A percentile compares a stretch with the other conserved stretches of the same genome.
phyloP scores from a whole-genome alignment of 2,113 vertebrate genomes.

The Saguinus midas region DNA sequence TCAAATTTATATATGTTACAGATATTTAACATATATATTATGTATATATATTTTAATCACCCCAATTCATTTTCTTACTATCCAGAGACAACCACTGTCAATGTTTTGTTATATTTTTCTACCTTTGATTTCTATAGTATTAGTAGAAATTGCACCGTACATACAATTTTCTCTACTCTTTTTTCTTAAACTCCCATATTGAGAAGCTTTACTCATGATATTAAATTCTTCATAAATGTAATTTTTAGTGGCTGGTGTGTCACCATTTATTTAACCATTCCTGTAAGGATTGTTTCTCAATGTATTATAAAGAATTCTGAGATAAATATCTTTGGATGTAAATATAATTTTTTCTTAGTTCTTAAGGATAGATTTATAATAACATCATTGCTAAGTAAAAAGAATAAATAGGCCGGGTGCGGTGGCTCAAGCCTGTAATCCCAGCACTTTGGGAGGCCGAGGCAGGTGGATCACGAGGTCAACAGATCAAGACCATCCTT shows the following conservation, averaged over 20 bases:
- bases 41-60: not conserved
- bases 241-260: not conserved
- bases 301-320: constrained; percentile 29
- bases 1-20: not conserved
- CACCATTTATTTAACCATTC: not conserved
- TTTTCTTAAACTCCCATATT: not conserved
- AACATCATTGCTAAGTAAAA: not conserved
- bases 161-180: not conserved
- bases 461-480: too few relatives aligned
- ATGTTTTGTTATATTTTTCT: not conserved
- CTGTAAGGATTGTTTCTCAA: constrained; percentile 3
- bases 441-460: too few relatives aligned
- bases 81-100: not conserved
- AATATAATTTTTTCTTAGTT: constrained; percentile 27
- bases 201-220: not conserved
- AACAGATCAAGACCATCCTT: too few relatives aligned
- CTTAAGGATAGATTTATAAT: not conserved
- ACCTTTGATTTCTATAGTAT: not conserved
- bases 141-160: not conserved
- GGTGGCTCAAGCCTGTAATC: too few relatives aligned
- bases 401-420: not conserved
- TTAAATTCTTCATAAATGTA: constrained; percentile 17
- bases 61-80: not conserved
- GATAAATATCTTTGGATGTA: not conserved
- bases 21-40: not conserved